Base-by-base conservation (phyloP, 2,888 invertebrate species). In the Ophion ellenae region DNA sequence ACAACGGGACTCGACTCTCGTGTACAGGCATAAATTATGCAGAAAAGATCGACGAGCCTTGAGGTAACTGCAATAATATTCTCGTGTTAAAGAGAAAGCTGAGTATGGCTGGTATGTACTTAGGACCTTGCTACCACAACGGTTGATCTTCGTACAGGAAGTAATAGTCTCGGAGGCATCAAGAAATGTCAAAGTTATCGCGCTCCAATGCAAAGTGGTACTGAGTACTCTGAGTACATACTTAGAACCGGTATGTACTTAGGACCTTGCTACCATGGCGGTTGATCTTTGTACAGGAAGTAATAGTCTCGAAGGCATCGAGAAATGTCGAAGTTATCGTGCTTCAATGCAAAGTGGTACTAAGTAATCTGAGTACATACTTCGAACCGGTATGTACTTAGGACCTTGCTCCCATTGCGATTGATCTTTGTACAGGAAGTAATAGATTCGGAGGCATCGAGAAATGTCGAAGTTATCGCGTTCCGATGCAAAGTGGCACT, bases 181-280 rank as follows among this genome's bases (percentile, higher is more conserved):
- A 47, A 59, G 36, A 36, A 0, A 36, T 36, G 36, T 36, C 36
- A 7, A 36, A 36, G 36, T 36, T 36, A 36, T 36, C 36, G 36
- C 5, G 5, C 36, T 6, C 36, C 36, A 5, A 5, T 36, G 36
- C 36, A 36, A 36, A 36, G 36, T 36, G 36, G 7, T 36, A 36
- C 7, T 36, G 36, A 4, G 36, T 36, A 36, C 36, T 36, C 36
- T 36, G 36, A 36, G 36, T 36, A 36, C 36, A 7, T 36, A 36
- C 36, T 36, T 36, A 36, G 36, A 36, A 36, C 14, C 20, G 70
- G 57, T 70, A 69, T 84, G 79, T 79, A 75, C 83, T 70, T 64
- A 75, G 79, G 53, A 67, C 61, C 6, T n/a, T 14, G 74, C 40
- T 40, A 40, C 40, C 20, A 63, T 40, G 6, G 59, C 66, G 53